Conservation (phyloP, 2,888 invertebrate genomes). For the Peribatodes rhomboidaria region DNA sequence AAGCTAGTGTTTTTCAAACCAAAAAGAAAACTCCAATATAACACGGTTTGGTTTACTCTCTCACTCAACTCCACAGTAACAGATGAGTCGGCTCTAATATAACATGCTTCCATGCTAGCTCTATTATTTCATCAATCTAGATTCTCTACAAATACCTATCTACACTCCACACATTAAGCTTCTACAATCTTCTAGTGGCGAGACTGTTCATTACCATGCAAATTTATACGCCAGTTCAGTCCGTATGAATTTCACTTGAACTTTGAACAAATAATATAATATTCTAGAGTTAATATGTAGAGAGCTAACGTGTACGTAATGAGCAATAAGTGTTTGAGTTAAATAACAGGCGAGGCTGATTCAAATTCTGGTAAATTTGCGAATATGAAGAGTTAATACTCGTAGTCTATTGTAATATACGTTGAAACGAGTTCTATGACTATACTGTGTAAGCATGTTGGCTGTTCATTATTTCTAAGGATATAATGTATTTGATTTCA, state of each 20-base stretch:
- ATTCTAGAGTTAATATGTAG: conserved; percentile 48
- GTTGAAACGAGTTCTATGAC: background rate
- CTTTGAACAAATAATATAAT: conserved; percentile 54
- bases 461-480: background rate
- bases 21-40: no score
- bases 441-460: background rate
- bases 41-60: no score
- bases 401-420: background rate
- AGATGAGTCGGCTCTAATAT: no score
- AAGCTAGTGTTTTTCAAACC: no score
- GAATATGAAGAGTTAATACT: background rate
- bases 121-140: conserved; percentile 18
- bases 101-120: no score
- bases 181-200: conserved; percentile 14
- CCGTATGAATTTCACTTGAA: conserved; percentile 54
- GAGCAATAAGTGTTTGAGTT: conserved; percentile 44
- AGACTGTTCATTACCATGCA: conserved; percentile 57
- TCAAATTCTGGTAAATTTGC: conserved; percentile 8
- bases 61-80: no score
- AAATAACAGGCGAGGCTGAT: conserved; percentile 39
- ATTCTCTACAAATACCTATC: conserved; percentile 8
- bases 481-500: background rate
- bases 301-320: conserved; percentile 51
- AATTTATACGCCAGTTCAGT: conserved; percentile 59
- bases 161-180: conserved; percentile 14